Conservation (phyloP, 2,113 vertebrate species). For the Irena cyanogastra region DNA sequence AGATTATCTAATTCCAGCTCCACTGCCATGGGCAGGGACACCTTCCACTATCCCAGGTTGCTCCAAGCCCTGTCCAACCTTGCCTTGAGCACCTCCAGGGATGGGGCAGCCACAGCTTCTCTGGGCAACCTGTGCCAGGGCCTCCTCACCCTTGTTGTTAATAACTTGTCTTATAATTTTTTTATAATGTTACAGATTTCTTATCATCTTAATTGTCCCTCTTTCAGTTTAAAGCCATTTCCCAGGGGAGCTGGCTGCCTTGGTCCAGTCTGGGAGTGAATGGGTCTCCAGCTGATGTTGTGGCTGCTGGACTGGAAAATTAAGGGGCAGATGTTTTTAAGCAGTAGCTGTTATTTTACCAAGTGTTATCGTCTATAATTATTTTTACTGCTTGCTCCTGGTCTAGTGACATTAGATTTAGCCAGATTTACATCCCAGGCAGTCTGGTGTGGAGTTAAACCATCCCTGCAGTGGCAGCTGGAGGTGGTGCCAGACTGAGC, state of each 20-base stretch:
- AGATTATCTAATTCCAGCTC: not conserved
- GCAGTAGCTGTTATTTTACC: not conserved
- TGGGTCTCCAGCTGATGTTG: not conserved
- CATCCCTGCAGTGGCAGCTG: not conserved
- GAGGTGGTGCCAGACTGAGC: not conserved
- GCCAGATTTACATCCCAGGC: not conserved
- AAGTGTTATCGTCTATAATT: not conserved
- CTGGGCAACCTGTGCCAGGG: not conserved
- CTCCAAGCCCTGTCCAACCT: fast-evolving
- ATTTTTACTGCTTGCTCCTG: not conserved
- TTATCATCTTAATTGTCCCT: not conserved
- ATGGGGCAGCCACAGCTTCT: not conserved
- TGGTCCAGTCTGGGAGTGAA: not conserved
- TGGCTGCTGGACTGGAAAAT: not conserved
- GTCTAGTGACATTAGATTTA: fast-evolving
- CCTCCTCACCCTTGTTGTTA: not conserved
- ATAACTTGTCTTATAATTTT: not conserved
- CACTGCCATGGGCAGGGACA: not conserved
- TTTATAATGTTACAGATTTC: not conserved
- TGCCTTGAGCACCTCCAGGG: not conserved
- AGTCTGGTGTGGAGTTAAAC: not conserved
- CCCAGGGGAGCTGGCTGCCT: not conserved
- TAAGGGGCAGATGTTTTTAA: not conserved
- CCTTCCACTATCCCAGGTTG: fast-evolving
- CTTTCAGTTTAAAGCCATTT: not conserved